Base-by-base conservation (phyloP, 2,797 vertebrate species). In the Spinus pinus region DNA sequence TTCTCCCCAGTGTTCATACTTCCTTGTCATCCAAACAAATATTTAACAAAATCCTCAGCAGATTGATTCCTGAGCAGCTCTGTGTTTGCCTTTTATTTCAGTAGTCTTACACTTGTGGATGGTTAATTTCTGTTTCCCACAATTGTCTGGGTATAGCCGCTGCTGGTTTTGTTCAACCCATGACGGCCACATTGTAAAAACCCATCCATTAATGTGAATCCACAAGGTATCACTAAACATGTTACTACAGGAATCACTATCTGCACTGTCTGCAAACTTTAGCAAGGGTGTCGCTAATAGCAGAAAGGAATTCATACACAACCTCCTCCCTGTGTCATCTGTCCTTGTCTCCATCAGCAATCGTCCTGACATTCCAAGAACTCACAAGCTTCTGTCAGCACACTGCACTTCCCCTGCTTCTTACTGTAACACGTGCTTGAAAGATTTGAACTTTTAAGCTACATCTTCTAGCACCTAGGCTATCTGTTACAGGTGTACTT, bases 301-400 rank as follows among this genome's bases (percentile, higher is more conserved):
- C 9, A 27, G 82, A 96, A 95, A 91, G 72, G 61, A 95, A 96
- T 93, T 88, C 37, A 66, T 12, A 35, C 0, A 35, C 25, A 86
- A 14, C 27, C 25, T 75, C 56, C 77, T 88, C 50, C 54, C 56
- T 60, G 8, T 86, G 14, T 73, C 58, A 90, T 72, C 41, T 49
- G 9, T 47, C 27, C 30, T 81, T 15, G 17, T 24, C 54, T 37
- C 49, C 39, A 81, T 17, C 70, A 81, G 41, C 22, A 60, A 17
- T 21, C 27, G 67, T 24, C 60, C 64, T n/a, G 30, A 84, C 51
- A 70, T 30, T n/a, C 49, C 60, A 91, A 54, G 37, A 89, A 69
- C 8, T 37, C 62, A 54, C 9, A 56, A 1, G 1, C 19, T 75
- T 84, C 50, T 66, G 54, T 41, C 17, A 37, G 61, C 37, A 69